phyloP scores from a whole-genome alignment of 2,113 vertebrate genomes.

The Mus spicilegus region DNA sequence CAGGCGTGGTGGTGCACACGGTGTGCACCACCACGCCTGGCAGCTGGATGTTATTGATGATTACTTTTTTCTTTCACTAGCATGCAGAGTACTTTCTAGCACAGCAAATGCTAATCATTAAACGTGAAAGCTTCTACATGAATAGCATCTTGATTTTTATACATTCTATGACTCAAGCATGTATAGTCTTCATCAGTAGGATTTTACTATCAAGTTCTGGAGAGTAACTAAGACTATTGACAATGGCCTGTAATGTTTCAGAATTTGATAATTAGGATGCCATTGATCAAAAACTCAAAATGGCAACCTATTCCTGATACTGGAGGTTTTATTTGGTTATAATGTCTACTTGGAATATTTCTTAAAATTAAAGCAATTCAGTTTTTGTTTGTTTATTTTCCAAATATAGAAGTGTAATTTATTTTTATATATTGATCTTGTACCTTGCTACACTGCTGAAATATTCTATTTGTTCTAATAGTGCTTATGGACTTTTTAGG shows the following conservation, averaged over 20 bases:
- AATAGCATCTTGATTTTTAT: not conserved
- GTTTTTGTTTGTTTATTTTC: not conserved
- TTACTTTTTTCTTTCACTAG: not conserved
- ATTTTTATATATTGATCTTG: not conserved
- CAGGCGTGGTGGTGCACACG: too few species aligned
- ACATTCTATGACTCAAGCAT: not conserved
- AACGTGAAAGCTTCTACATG: not conserved
- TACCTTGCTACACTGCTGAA: not conserved
- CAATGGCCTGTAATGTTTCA: too few species aligned
- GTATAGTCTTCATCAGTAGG: not conserved
- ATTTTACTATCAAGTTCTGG: not conserved
- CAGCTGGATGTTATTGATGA: not conserved
- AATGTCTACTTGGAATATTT: not conserved
- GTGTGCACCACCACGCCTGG: too few species aligned
- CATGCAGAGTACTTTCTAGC: not conserved
- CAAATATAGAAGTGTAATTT: not conserved
- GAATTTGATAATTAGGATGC: not conserved
- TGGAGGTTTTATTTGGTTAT: not conserved
- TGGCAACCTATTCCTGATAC: not conserved
- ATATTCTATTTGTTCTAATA: not conserved
- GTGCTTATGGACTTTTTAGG: not conserved
- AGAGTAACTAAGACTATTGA: not conserved
- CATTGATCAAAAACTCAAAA: not conserved
- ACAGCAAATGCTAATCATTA: not conserved
- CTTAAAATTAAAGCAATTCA: not conserved